These are phyloP conservation scores for Hoplodrina ambigua DNA, from an alignment of 2,888 invertebrate genomes.

Conservation along the genomic window DNA sequence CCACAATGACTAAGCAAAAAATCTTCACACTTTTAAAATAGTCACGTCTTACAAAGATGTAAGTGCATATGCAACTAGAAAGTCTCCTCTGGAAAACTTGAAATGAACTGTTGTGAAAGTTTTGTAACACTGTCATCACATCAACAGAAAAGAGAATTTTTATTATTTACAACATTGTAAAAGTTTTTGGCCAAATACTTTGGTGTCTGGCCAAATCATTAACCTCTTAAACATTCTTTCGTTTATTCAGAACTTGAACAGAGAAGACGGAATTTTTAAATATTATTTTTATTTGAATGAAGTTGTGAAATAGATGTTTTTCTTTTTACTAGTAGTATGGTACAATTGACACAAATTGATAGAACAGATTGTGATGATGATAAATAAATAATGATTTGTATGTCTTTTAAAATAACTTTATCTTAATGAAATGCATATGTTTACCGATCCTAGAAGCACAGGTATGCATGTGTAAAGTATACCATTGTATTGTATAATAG, in stretches of 20 bases:
- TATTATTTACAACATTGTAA: slow-evolving; percentile 47
- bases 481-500: no score
- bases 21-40: not conserved
- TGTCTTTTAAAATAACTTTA: no score
- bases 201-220: slow-evolving; percentile 61
- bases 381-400: no score
- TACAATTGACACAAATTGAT: not conserved
- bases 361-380: no score
- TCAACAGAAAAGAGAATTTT: slow-evolving; percentile 36
- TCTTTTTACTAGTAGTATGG: not conserved
- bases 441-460: no score
- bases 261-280: slow-evolving; percentile 12
- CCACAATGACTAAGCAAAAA: not conserved
- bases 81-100: slow-evolving; percentile 49
- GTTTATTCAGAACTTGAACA: slow-evolving; percentile 21
- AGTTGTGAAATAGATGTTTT: not conserved
- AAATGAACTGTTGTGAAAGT: slow-evolving; percentile 62
- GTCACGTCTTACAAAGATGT: slow-evolving; percentile 35
- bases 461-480: no score
- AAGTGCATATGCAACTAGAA: slow-evolving; percentile 60
- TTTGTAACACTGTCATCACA: slow-evolving; percentile 21
- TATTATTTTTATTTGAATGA: slow-evolving; percentile 4
- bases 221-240: slow-evolving; percentile 42
- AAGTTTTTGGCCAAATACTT: slow-evolving; percentile 41
- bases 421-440: no score